Conservation (phyloP, 1,140 invertebrate genomes). For the Drosophila navojoa region DNA sequence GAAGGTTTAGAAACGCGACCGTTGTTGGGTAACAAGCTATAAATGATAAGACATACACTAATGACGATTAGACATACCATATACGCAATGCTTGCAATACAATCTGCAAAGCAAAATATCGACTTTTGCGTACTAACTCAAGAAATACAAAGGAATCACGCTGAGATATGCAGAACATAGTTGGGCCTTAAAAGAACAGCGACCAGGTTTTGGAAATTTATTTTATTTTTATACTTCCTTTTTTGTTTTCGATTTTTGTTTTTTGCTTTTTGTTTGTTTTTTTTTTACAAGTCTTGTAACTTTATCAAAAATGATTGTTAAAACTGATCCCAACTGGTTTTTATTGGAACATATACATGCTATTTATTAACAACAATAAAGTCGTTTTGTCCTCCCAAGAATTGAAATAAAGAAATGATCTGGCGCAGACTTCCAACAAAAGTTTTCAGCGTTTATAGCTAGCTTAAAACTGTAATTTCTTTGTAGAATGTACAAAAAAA, state of each 20-base stretch:
- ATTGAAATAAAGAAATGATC: background rate
- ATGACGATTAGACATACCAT: background rate
- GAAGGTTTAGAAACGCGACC: constrained; percentile 66
- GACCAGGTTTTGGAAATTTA: constrained; percentile 4
- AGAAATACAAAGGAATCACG: background rate
- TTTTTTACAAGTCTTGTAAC: constrained; percentile 8
- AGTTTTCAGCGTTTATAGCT: constrained; percentile 36
- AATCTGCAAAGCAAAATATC: constrained; percentile 21
- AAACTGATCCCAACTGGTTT: constrained; percentile 27
- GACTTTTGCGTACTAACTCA: constrained; percentile 17
- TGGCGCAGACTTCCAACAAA: constrained; percentile 17
- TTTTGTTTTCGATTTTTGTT: background rate
- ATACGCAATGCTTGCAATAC: constrained; percentile 18
- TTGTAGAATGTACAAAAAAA: constrained; percentile 30
- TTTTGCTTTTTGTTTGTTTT: background rate
- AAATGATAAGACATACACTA: constrained; percentile 37
- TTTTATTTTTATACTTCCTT: background rate
- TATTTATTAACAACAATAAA: constrained; percentile 9
- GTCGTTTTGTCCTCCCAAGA: constrained; percentile 19
- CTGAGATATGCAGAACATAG: constrained; percentile 1
- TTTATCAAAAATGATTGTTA: constrained; percentile 6
- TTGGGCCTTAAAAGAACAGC: constrained; percentile 22
- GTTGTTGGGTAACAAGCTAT: constrained; percentile 54
- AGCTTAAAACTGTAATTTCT: constrained; percentile 32
- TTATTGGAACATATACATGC: constrained; percentile 15